Evolutionary conservation across 1,140 invertebrate genomes (phyloP), one percentile per base, ranked within the genome.

Genomic region (Saxidomus purpurata): DNA sequence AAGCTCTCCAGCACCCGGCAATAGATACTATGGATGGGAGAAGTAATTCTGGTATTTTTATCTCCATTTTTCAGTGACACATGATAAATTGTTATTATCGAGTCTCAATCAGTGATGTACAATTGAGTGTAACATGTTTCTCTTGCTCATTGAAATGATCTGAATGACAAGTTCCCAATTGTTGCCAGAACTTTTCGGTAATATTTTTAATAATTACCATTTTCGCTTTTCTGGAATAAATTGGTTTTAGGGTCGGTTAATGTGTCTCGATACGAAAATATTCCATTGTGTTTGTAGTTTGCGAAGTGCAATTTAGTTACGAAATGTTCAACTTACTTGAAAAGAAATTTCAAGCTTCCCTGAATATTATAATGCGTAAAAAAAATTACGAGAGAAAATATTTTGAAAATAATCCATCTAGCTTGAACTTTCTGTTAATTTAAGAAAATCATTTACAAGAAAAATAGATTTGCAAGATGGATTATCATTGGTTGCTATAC

Each of bases 61-160:
- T 82, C 52, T 40, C 34, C 80, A 82, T 82, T 59, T 82, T 67
- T 82, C 25, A 34, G 49, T 82, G 80, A 82, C 80, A 82, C 9
- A n/a, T 67, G 80, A 82, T 82, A 63, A 63, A 82, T 82, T 49
- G 34, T 43, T 82, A 43, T 67, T 55, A 67, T 67, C 31, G n/a
- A 3, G 49, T 17, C 80, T 82, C 76, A 79, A 79, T 82, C 80
- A 82, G 38, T 63, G 25, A 47, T 4, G 31, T 6, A 38, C 67
- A 36, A 71, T 71, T 38, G 67, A 28, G 0, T n/a, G 34, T 4
- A 19, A 31, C 19, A 67, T 8, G 25, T 31, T 19, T 71, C n/a
- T 19, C 1, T 71, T 38, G 31, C 34, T 28, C 34, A 38, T 40
- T 71, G 22, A 71, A 71, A 71, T 71, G 15, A 2, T 71, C 36